phyloP scores from a whole-genome alignment of 2,113 vertebrate species.

The Egretta garzetta region DNA sequence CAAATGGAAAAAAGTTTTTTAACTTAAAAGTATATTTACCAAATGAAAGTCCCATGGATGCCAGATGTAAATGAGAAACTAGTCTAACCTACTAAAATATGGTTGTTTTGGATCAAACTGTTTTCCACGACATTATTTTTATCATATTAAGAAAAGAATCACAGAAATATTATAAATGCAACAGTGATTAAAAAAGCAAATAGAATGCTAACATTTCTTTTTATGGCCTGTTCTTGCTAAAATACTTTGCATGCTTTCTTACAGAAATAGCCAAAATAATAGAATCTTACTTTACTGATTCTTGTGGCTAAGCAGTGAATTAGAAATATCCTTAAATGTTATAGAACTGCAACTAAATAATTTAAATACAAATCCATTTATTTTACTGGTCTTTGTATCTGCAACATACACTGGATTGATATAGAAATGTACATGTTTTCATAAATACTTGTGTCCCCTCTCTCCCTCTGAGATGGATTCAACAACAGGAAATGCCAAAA shows the following conservation, averaged over 20 bases:
- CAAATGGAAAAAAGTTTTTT: fast-evolving
- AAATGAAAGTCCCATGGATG: not conserved
- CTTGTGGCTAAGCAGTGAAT: not conserved
- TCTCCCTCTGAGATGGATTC: not conserved
- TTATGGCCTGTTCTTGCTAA: not conserved
- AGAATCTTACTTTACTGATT: not conserved
- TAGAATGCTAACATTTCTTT: not conserved
- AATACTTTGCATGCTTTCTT: not conserved
- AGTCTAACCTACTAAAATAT: not conserved
- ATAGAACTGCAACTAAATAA: not conserved
- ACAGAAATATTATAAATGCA: not conserved
- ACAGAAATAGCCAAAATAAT: not conserved
- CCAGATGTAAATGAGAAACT: not conserved
- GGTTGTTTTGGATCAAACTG: not conserved
- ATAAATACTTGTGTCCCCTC: not conserved
- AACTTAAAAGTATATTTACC: not conserved
- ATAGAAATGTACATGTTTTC: not conserved
- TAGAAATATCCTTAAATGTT: not conserved
- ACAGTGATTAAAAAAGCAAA: not conserved
- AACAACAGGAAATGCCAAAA: not conserved
- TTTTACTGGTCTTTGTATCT: not conserved
- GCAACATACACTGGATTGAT: not conserved
- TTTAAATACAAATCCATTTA: not conserved
- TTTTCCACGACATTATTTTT: not conserved
- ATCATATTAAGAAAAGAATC: not conserved